Conservation (phyloP, 37 sponge, comb jelly and placozoan genomes). For the Cliona cf. orientalis region DNA sequence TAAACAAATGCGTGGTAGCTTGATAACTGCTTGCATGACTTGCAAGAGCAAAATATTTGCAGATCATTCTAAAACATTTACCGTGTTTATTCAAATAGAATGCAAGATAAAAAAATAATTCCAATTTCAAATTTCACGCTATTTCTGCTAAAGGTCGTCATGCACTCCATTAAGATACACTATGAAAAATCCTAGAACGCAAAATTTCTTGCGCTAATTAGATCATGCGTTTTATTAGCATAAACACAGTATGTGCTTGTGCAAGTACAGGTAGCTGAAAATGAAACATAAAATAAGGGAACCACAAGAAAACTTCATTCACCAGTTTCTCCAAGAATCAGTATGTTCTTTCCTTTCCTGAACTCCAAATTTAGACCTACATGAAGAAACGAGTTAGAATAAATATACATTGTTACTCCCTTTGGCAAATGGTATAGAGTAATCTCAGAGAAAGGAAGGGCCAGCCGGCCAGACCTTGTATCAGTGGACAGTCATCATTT, state of each 20-base stretch:
- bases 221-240: neutral
- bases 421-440: too few relatives aligned
- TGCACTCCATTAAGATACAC: too few relatives aligned
- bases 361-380: constrained; percentile 67
- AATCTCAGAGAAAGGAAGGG: neutral
- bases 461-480: constrained; percentile 41
- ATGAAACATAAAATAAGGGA: neutral
- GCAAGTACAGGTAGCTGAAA: too few relatives aligned
- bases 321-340: constrained; percentile 79
- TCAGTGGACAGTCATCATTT: constrained; percentile 11
- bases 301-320: neutral
- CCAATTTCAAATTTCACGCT: too few relatives aligned
- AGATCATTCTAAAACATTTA: too few relatives aligned
- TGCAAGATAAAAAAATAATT: too few relatives aligned
- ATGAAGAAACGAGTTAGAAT: neutral
- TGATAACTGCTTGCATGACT: neutral
- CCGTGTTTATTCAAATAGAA: too few relatives aligned
- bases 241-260: constrained; percentile 4
- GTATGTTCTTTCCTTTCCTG: constrained; percentile 51
- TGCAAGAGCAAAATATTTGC: neutral
- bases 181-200: too few relatives aligned
- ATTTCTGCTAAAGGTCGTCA: too few relatives aligned
- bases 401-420: too few relatives aligned
- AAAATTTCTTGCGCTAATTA: too few relatives aligned
- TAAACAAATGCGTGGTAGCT: neutral